A percentile compares a stretch with the other conserved stretches of the same genome.
These are phyloP conservation scores for Mus caroli DNA, from an alignment of 2,797 vertebrate genomes.

Conservation along the genomic window DNA sequence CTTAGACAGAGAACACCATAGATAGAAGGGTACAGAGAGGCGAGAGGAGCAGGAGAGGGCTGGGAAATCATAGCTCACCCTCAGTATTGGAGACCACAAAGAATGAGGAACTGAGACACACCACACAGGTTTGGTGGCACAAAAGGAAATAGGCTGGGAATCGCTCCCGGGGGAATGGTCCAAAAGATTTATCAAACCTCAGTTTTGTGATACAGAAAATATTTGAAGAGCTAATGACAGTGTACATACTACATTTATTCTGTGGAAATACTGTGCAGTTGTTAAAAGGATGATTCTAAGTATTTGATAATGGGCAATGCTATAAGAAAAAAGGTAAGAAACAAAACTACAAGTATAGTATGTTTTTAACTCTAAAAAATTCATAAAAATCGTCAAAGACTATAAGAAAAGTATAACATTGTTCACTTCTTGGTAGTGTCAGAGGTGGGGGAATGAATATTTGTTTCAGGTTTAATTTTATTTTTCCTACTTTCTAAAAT, in stretches of 20 bases:
- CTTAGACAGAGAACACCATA: not conserved
- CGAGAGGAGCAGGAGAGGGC: not conserved
- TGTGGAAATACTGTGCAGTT: not conserved
- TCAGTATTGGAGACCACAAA: not conserved
- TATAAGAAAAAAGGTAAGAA: slow-evolving; percentile 16
- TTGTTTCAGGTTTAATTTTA: not conserved
- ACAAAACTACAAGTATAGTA: not conserved
- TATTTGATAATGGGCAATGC: not conserved
- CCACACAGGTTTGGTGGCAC: not conserved
- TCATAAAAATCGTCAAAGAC: not conserved
- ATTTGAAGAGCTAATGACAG: not conserved
- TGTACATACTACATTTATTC: not conserved
- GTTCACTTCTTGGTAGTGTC: not conserved
- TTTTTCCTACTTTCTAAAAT: slow-evolving; percentile 32
- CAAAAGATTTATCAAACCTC: not conserved
- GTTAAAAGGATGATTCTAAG: not conserved
- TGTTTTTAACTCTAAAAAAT: not conserved
- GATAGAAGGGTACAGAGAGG: not conserved
- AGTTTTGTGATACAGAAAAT: not conserved
- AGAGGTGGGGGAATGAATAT: not conserved
- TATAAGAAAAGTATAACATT: slow-evolving; percentile 19
- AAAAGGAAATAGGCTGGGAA: not conserved
- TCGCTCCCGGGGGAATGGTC: not conserved
- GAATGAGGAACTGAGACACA: not conserved
- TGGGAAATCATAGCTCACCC: not conserved